A percentile compares a stretch with the other conserved stretches of the same genome.
These are phyloP conservation scores for Spinus pinus DNA, from an alignment of 2,797 vertebrate species.

Conservation along the genomic window DNA sequence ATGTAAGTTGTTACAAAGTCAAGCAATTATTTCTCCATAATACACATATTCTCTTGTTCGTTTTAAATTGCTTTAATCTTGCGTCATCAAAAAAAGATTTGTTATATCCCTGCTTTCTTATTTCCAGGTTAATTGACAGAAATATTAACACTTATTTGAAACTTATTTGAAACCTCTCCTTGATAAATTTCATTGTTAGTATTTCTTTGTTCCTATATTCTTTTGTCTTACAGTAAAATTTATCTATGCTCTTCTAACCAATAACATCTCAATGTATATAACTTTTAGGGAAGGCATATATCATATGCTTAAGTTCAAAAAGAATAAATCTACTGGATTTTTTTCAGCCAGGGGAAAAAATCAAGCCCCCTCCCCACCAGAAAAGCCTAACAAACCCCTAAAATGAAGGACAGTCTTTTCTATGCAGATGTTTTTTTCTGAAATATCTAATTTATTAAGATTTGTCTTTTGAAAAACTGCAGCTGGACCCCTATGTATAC, in stretches of 20 bases:
- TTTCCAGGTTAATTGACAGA: background rate
- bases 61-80: background rate
- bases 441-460: background rate
- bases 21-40: background rate
- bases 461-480: background rate
- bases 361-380: fast-evolving
- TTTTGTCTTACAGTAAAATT: background rate
- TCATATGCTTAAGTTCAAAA: background rate
- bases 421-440: background rate
- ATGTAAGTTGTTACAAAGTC: background rate
- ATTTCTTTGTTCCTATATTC: background rate
- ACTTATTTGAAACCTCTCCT: background rate
- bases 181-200: background rate
- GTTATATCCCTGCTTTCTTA: background rate
- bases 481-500: background rate
- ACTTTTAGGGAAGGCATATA: background rate
- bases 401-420: background rate
- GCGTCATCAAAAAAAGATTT: background rate
- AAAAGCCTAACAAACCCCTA: fast-evolving
- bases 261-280: background rate
- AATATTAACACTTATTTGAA: background rate
- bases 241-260: background rate
- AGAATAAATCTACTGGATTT: background rate
- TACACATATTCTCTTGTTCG: background rate
- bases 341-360: background rate